These are phyloP conservation scores for Gallinago media DNA, from an alignment of 2,113 vertebrate genomes.

Conservation along the genomic window DNA sequence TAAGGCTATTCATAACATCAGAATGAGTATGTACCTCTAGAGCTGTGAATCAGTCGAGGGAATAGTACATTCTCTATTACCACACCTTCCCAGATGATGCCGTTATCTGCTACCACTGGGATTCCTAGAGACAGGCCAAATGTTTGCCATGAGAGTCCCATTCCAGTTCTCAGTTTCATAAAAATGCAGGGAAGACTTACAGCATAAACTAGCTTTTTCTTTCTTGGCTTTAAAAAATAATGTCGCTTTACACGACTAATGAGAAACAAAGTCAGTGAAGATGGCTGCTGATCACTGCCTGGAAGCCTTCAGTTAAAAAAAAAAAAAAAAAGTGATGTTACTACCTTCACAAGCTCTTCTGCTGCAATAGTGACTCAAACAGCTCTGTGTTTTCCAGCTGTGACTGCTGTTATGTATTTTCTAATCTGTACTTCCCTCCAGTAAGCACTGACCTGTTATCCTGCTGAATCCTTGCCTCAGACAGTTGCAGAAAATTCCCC, in stretches of 20 bases:
- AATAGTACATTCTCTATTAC: neutral
- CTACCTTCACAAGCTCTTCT: neutral
- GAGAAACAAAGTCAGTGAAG: neutral
- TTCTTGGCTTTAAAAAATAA: neutral
- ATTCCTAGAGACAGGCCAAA: neutral
- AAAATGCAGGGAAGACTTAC: neutral
- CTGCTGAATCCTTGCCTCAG: neutral
- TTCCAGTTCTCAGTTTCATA: neutral
- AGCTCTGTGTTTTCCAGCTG: neutral
- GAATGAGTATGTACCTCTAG: neutral
- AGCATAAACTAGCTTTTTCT: neutral
- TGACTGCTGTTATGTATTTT: neutral
- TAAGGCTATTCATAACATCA: neutral
- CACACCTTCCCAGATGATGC: neutral
- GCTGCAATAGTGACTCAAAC: neutral
- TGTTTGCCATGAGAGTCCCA: neutral
- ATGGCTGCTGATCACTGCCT: neutral
- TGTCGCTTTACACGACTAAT: fast-evolving
- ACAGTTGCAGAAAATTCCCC: neutral
- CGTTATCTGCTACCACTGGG: neutral
- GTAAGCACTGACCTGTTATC: neutral
- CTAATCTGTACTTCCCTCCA: neutral
- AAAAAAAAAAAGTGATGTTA: neutral
- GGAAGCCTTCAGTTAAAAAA: neutral
- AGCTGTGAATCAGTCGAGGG: neutral